Conservation (phyloP, 2,888 invertebrate genomes). For the Prosapia bicincta region DNA sequence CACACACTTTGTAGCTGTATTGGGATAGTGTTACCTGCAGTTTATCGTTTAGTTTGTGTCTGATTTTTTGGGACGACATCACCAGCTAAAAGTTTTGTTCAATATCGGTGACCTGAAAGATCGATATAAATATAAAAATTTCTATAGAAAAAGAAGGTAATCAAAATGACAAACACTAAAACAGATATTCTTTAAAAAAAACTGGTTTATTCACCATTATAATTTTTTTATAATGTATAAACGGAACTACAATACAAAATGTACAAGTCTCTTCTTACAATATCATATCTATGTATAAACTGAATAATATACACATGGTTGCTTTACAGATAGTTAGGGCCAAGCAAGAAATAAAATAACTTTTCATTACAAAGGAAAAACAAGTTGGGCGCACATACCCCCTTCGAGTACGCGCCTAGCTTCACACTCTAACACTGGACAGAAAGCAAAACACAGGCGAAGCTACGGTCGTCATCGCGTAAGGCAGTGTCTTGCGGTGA, state of each 20-base stretch:
- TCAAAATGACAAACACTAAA: background rate
- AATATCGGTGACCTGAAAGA: too few species aligned
- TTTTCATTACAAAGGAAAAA: constrained; percentile 19
- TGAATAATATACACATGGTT: constrained; percentile 52
- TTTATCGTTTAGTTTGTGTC: too few species aligned
- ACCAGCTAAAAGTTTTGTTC: too few species aligned
- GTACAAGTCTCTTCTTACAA: constrained; percentile 67
- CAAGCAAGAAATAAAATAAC: constrained; percentile 29
- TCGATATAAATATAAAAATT: too few species aligned
- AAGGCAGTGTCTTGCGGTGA: constrained; percentile 18
- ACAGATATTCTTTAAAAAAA: constrained; percentile 30
- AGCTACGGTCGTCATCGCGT: constrained; percentile 7
- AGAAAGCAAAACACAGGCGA: constrained; percentile 21
- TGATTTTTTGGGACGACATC: too few species aligned
- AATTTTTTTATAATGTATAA: constrained; percentile 63
- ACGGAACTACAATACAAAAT: constrained; percentile 70
- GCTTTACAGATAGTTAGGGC: constrained; percentile 33
- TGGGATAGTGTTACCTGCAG: too few species aligned
- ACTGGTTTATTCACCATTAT: constrained; percentile 44
- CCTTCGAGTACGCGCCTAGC: constrained; percentile 23
- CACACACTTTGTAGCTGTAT: too few species aligned
- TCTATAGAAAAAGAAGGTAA: too few species aligned
- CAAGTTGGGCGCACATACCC: background rate
- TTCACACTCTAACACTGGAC: constrained; percentile 25
- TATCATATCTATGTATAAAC: constrained; percentile 48